Percentiles rank a stretch among this genome's conserved stretches.
These are phyloP conservation scores for Herpetotheres cachinnans DNA, from an alignment of 2,113 vertebrate species.

Conservation along the genomic window DNA sequence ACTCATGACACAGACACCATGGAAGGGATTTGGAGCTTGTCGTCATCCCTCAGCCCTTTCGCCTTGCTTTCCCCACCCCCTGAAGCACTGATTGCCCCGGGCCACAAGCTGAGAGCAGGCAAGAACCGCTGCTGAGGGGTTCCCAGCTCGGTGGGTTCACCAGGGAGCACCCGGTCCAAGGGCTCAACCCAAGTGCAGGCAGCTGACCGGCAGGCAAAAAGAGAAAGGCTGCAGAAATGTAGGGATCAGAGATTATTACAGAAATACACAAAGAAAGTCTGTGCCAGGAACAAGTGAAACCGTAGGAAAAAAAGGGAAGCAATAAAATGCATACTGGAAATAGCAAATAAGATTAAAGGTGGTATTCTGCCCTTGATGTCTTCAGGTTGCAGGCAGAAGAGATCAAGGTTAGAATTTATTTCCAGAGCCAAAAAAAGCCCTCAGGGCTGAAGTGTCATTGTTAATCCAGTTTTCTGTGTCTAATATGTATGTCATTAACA, in stretches of 20 bases:
- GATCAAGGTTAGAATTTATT: slow-evolving; percentile 66
- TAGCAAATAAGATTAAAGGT: slow-evolving; percentile 55
- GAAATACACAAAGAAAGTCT: neutral
- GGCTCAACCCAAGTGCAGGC: neutral
- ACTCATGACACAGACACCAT: neutral
- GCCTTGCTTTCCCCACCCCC: neutral
- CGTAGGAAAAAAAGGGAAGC: neutral
- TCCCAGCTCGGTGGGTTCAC: fast-evolving
- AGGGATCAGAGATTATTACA: neutral
- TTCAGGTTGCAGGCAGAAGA: slow-evolving; percentile 33
- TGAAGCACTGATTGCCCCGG: fast-evolving
- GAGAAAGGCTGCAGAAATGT: neutral
- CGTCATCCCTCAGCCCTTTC: neutral
- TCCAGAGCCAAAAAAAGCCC: slow-evolving; percentile 7
- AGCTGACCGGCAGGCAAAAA: neutral
- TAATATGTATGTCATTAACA: slow-evolving; percentile 30
- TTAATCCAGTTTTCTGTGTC: slow-evolving; percentile 60
- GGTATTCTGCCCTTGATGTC: slow-evolving; percentile 13
- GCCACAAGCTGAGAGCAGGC: neutral
- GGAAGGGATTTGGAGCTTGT: neutral
- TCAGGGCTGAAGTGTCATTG: slow-evolving; percentile 26
- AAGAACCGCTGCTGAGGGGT: neutral
- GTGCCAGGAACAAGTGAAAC: neutral
- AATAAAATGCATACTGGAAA: neutral
- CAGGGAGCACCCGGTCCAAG: neutral